Conservation (phyloP, 2,113 vertebrate species). For the Misgurnus mizolepis region DNA sequence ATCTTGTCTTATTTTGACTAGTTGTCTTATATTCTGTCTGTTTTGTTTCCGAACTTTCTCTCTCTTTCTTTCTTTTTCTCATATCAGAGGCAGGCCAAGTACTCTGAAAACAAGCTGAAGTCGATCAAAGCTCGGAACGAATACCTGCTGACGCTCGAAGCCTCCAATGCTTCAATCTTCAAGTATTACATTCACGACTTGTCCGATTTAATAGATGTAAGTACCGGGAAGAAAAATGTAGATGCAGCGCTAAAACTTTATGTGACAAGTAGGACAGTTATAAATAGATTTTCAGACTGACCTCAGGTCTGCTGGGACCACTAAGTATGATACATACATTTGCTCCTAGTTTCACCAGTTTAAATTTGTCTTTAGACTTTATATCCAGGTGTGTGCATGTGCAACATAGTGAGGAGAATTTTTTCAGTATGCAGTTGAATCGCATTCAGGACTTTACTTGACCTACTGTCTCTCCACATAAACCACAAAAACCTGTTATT, state of each 20-base stretch:
- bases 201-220: conserved; percentile 96
- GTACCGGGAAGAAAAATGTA: conserved; percentile 64
- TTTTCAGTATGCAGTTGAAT: conserved; percentile 14
- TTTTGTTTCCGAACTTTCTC: neutral
- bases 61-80: conserved; percentile 41
- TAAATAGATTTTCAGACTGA: conserved; percentile 30
- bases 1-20: conserved; percentile 1
- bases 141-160: conserved; percentile 96
- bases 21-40: neutral
- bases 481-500: conserved; percentile 32
- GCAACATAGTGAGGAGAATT: neutral
- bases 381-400: conserved; percentile 1
- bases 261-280: conserved; percentile 36
- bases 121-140: conserved; percentile 98
- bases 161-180: conserved; percentile 95
- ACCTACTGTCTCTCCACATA: conserved; percentile 13
- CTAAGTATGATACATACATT: neutral
- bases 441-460: conserved; percentile 34
- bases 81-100: conserved; percentile 95
- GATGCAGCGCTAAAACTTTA: conserved; percentile 8
- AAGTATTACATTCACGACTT: conserved; percentile 99
- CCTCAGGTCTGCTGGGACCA: neutral
- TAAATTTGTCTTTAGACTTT: conserved; percentile 15
- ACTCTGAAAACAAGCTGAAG: conserved; percentile 98
- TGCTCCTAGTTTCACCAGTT: neutral